Percentiles rank a stretch among this genome's conserved stretches.
Conservation (phyloP, 2,797 vertebrate genomes). For the Acropternis orthonyx region DNA sequence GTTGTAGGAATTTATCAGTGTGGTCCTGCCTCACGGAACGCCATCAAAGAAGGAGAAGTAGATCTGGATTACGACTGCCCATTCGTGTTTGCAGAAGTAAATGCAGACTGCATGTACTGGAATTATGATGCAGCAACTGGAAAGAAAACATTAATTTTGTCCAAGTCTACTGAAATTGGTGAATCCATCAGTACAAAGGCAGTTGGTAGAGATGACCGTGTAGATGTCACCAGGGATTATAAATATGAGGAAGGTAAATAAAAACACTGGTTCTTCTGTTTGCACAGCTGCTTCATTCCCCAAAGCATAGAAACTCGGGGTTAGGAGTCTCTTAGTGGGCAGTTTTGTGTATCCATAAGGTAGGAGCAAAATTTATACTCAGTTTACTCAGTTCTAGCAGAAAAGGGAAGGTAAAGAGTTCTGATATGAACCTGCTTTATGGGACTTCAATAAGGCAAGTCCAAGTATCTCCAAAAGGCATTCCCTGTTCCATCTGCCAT, state of each 20-base stretch:
- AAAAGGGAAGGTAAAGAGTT: background rate
- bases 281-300: background rate
- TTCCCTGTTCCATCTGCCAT: background rate
- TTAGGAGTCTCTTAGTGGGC: background rate
- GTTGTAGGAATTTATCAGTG: conserved; percentile 78
- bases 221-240: conserved; percentile 88
- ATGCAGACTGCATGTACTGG: conserved; percentile 79
- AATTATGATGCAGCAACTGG: background rate
- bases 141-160: conserved; percentile 29
- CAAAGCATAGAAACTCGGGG: background rate
- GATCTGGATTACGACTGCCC: conserved; percentile 70
- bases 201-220: conserved; percentile 80
- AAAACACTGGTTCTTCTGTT: background rate
- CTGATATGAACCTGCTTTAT: background rate
- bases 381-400: background rate
- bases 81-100: conserved; percentile 79
- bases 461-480: background rate
- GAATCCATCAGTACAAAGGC: conserved; percentile 91
- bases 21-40: conserved; percentile 72
- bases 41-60: conserved; percentile 76
- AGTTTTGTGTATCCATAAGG: background rate
- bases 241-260: conserved; percentile 91
- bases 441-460: background rate
- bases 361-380: background rate
- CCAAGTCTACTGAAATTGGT: conserved; percentile 74